phyloP scores from a whole-genome alignment of 2,888 invertebrate genomes.

The Andrena dorsata region DNA sequence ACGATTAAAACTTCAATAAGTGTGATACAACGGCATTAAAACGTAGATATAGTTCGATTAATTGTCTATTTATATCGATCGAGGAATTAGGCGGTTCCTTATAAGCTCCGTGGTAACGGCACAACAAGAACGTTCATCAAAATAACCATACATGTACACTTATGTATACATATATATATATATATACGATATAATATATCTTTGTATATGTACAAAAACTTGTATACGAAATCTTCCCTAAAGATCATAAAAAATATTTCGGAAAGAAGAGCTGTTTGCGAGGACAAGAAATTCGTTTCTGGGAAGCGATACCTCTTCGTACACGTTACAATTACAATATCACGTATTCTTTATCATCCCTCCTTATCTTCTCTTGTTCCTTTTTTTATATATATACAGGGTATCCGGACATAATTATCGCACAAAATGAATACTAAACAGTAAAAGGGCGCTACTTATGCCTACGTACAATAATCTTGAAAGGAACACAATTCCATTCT shows the following conservation, averaged over 20 bases:
- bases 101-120: conserved; percentile 63
- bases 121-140: conserved; percentile 63
- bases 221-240: conserved; percentile 64
- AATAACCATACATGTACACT: conserved; percentile 56
- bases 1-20: conserved; percentile 8
- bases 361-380: neutral
- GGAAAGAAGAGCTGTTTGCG: conserved; percentile 56
- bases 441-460: neutral
- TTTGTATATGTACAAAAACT: conserved; percentile 68
- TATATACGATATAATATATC: conserved; percentile 43
- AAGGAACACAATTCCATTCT: too few species aligned
- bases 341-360: conserved; percentile 19
- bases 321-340: conserved; percentile 51
- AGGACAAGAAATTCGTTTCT: conserved; percentile 51
- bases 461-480: too few species aligned
- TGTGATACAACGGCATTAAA: conserved; percentile 15
- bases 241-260: conserved; percentile 68
- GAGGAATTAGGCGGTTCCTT: conserved; percentile 56
- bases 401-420: neutral
- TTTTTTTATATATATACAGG: conserved; percentile 13
- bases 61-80: conserved; percentile 20
- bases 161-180: conserved; percentile 23
- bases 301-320: conserved; percentile 54
- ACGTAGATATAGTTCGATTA: neutral
- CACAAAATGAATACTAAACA: conserved; percentile 4